A percentile compares a stretch with the other conserved stretches of the same genome.
Evolutionary conservation across 2,888 invertebrate species (phyloP).

Genomic region (Pediacus dermestoides): DNA sequence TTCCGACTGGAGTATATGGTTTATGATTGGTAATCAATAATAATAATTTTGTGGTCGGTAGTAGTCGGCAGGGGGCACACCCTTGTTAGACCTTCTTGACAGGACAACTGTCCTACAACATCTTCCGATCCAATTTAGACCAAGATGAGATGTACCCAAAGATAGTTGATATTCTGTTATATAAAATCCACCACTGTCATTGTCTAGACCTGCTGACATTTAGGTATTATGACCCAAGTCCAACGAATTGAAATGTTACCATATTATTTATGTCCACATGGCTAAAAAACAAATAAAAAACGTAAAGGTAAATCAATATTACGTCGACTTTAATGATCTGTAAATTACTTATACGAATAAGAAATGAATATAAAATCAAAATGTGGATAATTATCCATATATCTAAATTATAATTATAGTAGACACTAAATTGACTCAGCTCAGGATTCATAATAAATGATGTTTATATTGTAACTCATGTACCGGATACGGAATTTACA

Average conservation of each 20-base stretch:
- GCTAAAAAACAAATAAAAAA: too few relatives aligned
- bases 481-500: slow-evolving; percentile 17
- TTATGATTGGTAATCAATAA: slow-evolving; percentile 42
- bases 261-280: too few relatives aligned
- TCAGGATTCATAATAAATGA: slow-evolving; percentile 17
- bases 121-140: slow-evolving; percentile 24
- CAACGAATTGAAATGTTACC: too few relatives aligned
- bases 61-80: slow-evolving; percentile 39
- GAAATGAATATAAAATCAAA: too few relatives aligned
- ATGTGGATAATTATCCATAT: slow-evolving; percentile 4
- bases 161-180: too few relatives aligned
- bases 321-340: too few relatives aligned
- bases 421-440: slow-evolving; percentile 7
- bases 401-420: slow-evolving; percentile 8
- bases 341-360: too few relatives aligned
- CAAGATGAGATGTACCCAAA: slow-evolving; percentile 21
- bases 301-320: too few relatives aligned
- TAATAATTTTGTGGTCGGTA: slow-evolving; percentile 40
- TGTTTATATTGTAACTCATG: slow-evolving; percentile 16
- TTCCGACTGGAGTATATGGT: too few relatives aligned
- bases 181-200: too few relatives aligned
- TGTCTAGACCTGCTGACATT: too few relatives aligned
- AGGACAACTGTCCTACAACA: slow-evolving; percentile 30
- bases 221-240: too few relatives aligned
- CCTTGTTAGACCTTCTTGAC: slow-evolving; percentile 40